Evolutionary conservation across 2,888 invertebrate genomes (phyloP).

Genomic region (Sceliomorpha sp.): DNA sequence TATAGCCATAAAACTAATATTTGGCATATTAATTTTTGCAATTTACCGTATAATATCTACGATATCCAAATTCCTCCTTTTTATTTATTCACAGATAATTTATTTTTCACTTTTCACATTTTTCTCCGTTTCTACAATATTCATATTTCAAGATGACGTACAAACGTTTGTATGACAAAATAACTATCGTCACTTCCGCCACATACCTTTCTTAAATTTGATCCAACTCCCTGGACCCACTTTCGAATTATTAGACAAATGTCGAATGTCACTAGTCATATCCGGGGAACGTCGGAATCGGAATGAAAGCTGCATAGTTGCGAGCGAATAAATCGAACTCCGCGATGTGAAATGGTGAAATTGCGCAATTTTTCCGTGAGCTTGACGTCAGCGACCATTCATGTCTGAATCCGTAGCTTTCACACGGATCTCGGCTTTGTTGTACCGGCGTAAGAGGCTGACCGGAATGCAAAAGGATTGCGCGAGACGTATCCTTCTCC

Average conservation of each 20-base stretch:
- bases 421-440: constrained; percentile 78
- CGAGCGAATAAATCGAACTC: constrained; percentile 59
- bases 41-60: too few species aligned
- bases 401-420: constrained; percentile 71
- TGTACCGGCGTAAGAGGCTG: constrained; percentile 55
- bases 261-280: constrained; percentile 19
- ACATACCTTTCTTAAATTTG: too few species aligned
- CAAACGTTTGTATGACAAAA: too few species aligned
- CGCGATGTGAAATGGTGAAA: constrained; percentile 66
- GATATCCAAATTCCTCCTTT: too few species aligned
- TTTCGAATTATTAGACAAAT: constrained; percentile 21
- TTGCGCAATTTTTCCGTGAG: constrained; percentile 77
- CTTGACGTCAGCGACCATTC: constrained; percentile 78
- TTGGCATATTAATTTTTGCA: too few species aligned
- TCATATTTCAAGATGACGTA: too few species aligned
- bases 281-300: constrained; percentile 52
- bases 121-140: too few species aligned
- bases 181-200: too few species aligned
- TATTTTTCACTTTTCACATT: too few species aligned
- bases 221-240: too few species aligned
- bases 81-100: too few species aligned
- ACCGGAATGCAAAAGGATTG: constrained; percentile 57
- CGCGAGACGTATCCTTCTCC: constrained; percentile 57
- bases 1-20: too few species aligned
- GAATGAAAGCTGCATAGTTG: constrained; percentile 65